A percentile compares a stretch with the other conserved stretches of the same genome.
phyloP scores from a whole-genome alignment of 1,140 invertebrate species.

The Agrilus planipennis region DNA sequence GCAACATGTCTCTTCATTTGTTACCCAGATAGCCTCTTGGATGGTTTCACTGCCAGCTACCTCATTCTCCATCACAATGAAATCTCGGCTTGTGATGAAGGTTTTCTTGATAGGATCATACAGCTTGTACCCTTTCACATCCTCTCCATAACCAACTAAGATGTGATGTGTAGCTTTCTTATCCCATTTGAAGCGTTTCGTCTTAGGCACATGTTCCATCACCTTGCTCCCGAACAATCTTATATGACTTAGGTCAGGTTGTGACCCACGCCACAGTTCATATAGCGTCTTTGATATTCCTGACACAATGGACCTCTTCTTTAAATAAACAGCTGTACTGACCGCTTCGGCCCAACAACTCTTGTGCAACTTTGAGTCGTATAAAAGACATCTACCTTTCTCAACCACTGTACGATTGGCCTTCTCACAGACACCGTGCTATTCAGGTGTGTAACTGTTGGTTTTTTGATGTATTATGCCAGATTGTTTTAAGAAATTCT shows the following conservation, averaged over 20 bases:
- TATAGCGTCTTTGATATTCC: slow-evolving; percentile 29
- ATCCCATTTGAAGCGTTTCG: slow-evolving; percentile 27
- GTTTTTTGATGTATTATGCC: not conserved
- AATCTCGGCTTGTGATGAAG: slow-evolving; percentile 15
- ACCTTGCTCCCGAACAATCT: slow-evolving; percentile 33
- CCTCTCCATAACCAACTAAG: slow-evolving; percentile 35
- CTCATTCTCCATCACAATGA: slow-evolving; percentile 21
- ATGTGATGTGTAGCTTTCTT: slow-evolving; percentile 25
- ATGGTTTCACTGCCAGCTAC: too few species aligned
- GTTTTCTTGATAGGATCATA: slow-evolving; percentile 15
- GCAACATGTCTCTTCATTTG: too few species aligned
- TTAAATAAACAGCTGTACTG: not conserved
- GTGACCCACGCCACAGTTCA: slow-evolving; percentile 22
- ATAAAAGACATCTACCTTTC: not conserved
- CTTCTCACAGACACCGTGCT: not conserved
- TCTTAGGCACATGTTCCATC: slow-evolving; percentile 30
- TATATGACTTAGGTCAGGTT: slow-evolving; percentile 18
- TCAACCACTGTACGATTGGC: not conserved
- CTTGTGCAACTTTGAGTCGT: not conserved
- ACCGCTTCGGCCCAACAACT: not conserved
- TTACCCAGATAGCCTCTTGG: too few species aligned
- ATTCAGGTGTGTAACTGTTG: not conserved
- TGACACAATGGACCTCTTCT: slow-evolving; percentile 10
- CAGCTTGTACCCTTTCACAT: slow-evolving; percentile 32
- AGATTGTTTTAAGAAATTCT: not conserved